Percentiles rank a stretch among this genome's conserved stretches.
These are phyloP conservation scores for Panzeria rudis DNA, from an alignment of 2,888 invertebrate species.

Conservation along the genomic window DNA sequence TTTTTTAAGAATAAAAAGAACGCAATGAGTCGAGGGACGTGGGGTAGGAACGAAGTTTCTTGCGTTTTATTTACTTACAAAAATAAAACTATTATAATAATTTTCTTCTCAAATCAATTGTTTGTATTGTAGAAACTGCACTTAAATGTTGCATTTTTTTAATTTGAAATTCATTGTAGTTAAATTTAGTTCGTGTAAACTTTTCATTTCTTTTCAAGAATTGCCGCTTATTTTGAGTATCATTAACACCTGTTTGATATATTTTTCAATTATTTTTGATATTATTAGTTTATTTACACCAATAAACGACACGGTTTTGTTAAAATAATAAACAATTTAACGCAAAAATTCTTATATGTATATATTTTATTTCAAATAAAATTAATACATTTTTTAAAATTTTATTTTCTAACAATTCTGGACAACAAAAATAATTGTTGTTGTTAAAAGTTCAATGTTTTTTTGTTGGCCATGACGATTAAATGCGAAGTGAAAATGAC, in stretches of 20 bases:
- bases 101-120: too few relatives aligned
- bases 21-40: too few relatives aligned
- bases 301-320: too few relatives aligned
- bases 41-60: too few relatives aligned
- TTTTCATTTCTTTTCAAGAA: neutral
- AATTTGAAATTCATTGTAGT: too few relatives aligned
- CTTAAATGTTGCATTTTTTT: neutral
- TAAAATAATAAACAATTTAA: too few relatives aligned
- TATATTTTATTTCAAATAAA: neutral
- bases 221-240: neutral
- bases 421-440: neutral
- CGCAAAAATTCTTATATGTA: too few relatives aligned
- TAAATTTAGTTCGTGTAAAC: neutral
- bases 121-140: too few relatives aligned
- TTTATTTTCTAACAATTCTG: neutral
- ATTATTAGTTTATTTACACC: neutral
- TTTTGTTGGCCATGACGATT: conserved; percentile 14
- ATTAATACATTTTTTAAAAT: neutral
- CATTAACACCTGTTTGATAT: neutral
- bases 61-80: too few relatives aligned
- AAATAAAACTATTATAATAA: too few relatives aligned
- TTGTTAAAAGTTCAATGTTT: conserved; percentile 32
- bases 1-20: too few relatives aligned
- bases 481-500: neutral
- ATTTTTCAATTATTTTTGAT: neutral